Percentiles rank a stretch among this genome's conserved stretches.
phyloP scores from a whole-genome alignment of 1,140 invertebrate species.

The roundworm (Caenorhabditis elegans) region DNA sequence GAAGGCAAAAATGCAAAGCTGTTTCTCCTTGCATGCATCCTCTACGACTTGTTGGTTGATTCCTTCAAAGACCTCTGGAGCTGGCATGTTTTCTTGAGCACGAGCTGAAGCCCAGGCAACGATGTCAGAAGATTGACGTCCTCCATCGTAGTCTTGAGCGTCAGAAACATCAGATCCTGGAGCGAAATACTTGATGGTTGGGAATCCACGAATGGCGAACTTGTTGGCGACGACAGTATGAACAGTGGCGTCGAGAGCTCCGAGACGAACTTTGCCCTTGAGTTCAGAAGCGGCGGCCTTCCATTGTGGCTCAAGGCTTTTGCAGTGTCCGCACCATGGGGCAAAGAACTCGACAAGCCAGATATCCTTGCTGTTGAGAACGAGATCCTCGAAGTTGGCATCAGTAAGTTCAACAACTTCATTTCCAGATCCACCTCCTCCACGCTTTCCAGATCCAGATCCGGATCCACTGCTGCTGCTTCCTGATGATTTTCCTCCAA shows the following conservation, averaged over 20 bases:
- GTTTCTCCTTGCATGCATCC: conserved; percentile 61
- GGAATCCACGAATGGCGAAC: conserved; percentile 82
- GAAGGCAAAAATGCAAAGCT: conserved; percentile 83
- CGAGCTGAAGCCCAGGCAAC: conserved; percentile 84
- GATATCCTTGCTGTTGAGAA: conserved; percentile 74
- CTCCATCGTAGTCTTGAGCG: conserved; percentile 78
- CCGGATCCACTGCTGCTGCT: neutral
- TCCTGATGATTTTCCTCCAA: conserved; percentile 44
- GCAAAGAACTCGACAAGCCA: conserved; percentile 63
- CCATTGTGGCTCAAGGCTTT: conserved; percentile 92
- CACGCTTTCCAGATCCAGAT: conserved; percentile 54
- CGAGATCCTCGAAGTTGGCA: conserved; percentile 86
- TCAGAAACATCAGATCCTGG: conserved; percentile 79
- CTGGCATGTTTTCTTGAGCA: conserved; percentile 78
- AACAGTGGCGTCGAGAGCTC: conserved; percentile 92
- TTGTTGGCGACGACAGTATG: conserved; percentile 75
- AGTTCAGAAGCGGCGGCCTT: conserved; percentile 86
- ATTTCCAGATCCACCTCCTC: conserved; percentile 45
- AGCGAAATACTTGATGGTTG: conserved; percentile 93
- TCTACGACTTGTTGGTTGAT: conserved; percentile 56
- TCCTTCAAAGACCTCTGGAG: conserved; percentile 84
- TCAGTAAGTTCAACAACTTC: conserved; percentile 90
- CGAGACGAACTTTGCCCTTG: conserved; percentile 88
- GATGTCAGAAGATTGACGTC: conserved; percentile 84
- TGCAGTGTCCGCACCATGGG: conserved; percentile 88